These are phyloP conservation scores for Aldabrachelys gigantea DNA, from an alignment of 2,113 vertebrate genomes.

Conservation along the genomic window DNA sequence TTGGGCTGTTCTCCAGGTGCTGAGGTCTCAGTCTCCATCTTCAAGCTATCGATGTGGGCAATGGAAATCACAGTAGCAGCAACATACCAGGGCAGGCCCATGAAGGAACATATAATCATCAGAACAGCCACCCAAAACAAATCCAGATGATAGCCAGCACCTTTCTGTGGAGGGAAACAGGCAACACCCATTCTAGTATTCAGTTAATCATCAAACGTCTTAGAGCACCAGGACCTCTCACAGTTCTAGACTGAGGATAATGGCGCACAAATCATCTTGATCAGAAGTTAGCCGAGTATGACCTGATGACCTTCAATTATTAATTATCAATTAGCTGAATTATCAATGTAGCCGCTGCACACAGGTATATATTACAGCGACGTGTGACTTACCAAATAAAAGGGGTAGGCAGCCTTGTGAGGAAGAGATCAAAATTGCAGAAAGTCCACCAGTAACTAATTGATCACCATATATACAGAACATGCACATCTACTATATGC, in stretches of 20 bases:
- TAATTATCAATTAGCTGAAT: too few species aligned
- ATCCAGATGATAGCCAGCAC: conserved; percentile 96
- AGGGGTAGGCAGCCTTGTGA: neutral
- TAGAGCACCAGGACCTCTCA: rapidly evolving
- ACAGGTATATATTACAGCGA: rapidly evolving
- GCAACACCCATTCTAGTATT: neutral
- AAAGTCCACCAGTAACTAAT: neutral
- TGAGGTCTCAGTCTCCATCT: conserved; percentile 98
- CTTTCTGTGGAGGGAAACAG: conserved; percentile 85
- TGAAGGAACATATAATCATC: conserved; percentile 94
- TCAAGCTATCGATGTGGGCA: conserved; percentile 97
- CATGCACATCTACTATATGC: rapidly evolving
- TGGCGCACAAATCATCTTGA: neutral
- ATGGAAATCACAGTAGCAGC: conserved; percentile 98
- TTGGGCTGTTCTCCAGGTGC: conserved; percentile 98
- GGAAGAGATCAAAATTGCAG: neutral
- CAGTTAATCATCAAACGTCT: neutral
- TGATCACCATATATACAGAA: neutral
- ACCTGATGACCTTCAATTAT: neutral
- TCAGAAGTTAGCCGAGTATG: neutral
- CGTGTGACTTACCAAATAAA: neutral
- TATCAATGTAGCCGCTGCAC: neutral
- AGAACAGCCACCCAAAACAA: conserved; percentile 95
- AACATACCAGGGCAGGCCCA: conserved; percentile 98
- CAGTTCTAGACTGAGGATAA: neutral